These are phyloP conservation scores for Mormyrops attenuatus DNA, from an alignment of 2,797 vertebrate species.

Conservation along the genomic window DNA sequence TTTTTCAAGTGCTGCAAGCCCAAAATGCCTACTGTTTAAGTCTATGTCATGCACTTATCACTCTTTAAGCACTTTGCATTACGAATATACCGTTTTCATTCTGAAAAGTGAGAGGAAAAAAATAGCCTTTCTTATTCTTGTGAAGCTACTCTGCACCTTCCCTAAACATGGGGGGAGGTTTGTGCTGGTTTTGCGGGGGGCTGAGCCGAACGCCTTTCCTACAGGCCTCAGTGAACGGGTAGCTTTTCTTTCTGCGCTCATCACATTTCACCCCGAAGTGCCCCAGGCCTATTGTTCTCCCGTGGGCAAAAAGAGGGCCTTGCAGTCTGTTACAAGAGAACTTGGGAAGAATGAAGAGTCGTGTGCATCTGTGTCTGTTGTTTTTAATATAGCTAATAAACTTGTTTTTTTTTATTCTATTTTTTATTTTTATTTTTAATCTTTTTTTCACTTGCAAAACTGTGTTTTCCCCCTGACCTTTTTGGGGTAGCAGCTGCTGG, in stretches of 20 bases:
- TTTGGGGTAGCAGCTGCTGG: neutral
- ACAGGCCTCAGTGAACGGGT: conserved; percentile 54
- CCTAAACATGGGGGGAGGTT: neutral
- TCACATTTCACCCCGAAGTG: conserved; percentile 77
- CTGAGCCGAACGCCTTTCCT: conserved; percentile 58
- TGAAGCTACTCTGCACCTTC: neutral
- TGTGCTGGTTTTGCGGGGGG: neutral
- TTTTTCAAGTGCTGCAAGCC: neutral
- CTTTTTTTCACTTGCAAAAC: neutral
- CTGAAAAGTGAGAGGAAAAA: neutral
- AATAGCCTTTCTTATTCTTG: neutral
- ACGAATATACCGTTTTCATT: neutral
- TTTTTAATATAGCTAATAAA: neutral
- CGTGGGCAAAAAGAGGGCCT: conserved; percentile 66
- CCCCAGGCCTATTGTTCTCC: conserved; percentile 69
- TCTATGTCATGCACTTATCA: neutral
- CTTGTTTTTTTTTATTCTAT: neutral
- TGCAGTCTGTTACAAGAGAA: conserved; percentile 48
- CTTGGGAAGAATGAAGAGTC: neutral
- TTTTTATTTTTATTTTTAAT: neutral
- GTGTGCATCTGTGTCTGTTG: neutral
- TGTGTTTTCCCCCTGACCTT: neutral
- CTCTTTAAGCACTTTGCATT: neutral
- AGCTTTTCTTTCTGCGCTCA: conserved; percentile 69
- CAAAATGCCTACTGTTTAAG: neutral